Conservation (phyloP, 2,113 vertebrate genomes). For the Oreamnos americanus region DNA sequence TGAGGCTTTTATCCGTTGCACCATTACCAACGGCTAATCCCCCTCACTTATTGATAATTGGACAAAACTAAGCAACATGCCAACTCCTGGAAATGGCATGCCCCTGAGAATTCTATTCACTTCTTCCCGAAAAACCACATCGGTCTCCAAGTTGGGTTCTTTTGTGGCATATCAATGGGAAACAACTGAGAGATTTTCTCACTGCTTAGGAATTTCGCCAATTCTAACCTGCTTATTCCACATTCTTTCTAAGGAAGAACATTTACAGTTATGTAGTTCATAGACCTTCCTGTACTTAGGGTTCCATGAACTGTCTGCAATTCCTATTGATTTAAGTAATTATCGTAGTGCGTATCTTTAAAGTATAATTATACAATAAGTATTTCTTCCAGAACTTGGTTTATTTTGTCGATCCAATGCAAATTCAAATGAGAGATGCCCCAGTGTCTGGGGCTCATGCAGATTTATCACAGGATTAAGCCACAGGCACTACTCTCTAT, state of each 20-base stretch:
- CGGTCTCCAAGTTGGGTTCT: constrained; percentile 83
- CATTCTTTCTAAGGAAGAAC: constrained; percentile 69
- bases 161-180: constrained; percentile 83
- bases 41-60: constrained; percentile 87
- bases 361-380: constrained; percentile 58
- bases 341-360: constrained; percentile 62
- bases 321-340: constrained; percentile 55
- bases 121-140: constrained; percentile 71
- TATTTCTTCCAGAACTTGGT: constrained; percentile 47
- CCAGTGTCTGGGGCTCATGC: constrained; percentile 35
- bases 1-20: constrained; percentile 79
- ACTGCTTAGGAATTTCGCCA: constrained; percentile 83
- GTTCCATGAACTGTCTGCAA: constrained; percentile 42
- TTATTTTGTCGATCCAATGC: constrained; percentile 37
- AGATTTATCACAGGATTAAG: constrained; percentile 61
- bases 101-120: constrained; percentile 82
- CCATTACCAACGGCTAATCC: constrained; percentile 86
- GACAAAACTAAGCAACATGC: constrained; percentile 85
- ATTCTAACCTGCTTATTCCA: constrained; percentile 76
- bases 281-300: constrained; percentile 57
- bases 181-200: constrained; percentile 81
- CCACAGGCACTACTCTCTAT: constrained; percentile 52
- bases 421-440: constrained; percentile 54
- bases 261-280: constrained; percentile 51
- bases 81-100: constrained; percentile 76